Evolutionary conservation across 2,113 vertebrate species (phyloP).

Genomic region (Podilymbus podiceps): DNA sequence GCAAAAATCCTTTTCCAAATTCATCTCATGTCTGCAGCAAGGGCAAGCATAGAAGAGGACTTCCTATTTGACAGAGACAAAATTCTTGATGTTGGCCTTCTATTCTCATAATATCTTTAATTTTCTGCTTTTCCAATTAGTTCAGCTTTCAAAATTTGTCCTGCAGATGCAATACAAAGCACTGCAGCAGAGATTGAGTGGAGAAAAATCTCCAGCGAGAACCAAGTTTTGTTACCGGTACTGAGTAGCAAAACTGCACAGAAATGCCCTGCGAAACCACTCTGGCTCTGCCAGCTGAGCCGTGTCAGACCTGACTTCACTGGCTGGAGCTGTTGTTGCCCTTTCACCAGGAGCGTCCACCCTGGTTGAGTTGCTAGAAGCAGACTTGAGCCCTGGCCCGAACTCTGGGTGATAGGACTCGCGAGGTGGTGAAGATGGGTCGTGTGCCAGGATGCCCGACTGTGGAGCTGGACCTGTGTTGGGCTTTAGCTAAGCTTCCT

Average conservation of each 20-base stretch:
- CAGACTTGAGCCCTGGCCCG: background rate
- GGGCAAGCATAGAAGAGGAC: background rate
- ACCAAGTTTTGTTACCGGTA: background rate
- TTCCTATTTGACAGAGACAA: background rate
- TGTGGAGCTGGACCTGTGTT: background rate
- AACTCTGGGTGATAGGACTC: background rate
- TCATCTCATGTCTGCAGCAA: slow-evolving; percentile 1
- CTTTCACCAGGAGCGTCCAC: background rate
- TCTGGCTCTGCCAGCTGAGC: background rate
- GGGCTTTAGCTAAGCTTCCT: background rate
- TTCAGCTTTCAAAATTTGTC: background rate
- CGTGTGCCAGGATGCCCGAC: background rate
- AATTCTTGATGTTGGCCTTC: slow-evolving; percentile 21
- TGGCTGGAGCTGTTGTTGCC: background rate
- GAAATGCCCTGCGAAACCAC: background rate
- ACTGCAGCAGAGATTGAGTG: background rate
- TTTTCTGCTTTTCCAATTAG: slow-evolving; percentile 35
- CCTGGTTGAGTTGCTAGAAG: background rate
- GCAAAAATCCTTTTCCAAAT: background rate
- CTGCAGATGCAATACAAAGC: background rate
- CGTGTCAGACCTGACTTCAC: background rate
- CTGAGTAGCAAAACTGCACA: background rate
- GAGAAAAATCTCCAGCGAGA: background rate
- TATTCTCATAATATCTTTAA: background rate
- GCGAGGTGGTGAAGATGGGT: too few species aligned